Evolutionary conservation across 2,888 invertebrate genomes (phyloP).

Genomic region (Dromius quadrimaculatus): DNA sequence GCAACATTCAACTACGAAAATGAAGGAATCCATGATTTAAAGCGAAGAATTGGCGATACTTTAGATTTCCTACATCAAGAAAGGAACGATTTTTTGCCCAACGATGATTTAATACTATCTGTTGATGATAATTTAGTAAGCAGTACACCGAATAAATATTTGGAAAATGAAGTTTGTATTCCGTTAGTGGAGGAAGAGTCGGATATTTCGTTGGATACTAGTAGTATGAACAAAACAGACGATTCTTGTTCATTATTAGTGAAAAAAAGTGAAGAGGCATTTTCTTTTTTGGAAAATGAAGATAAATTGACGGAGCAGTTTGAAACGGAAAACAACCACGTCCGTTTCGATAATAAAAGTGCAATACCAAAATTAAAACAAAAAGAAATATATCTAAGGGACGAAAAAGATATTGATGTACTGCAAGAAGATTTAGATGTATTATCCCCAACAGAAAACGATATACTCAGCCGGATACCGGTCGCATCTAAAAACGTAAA

Average conservation of each 20-base stretch:
- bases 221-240: slow-evolving; percentile 61
- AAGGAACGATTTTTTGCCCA: slow-evolving; percentile 65
- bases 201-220: too few species aligned
- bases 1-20: slow-evolving; percentile 36
- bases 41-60: slow-evolving; percentile 64
- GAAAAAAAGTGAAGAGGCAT: slow-evolving; percentile 65
- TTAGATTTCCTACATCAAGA: slow-evolving; percentile 66
- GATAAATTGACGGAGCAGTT: slow-evolving; percentile 45
- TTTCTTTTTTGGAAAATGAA: slow-evolving; percentile 65
- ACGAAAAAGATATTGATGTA: slow-evolving; percentile 59
- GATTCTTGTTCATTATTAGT: slow-evolving; percentile 62
- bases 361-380: slow-evolving; percentile 62
- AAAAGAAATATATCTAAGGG: slow-evolving; percentile 59
- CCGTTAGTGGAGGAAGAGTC: slow-evolving; percentile 54
- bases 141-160: slow-evolving; percentile 35
- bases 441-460: slow-evolving; percentile 60
- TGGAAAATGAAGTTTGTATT: slow-evolving; percentile 4
- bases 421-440: slow-evolving; percentile 51
- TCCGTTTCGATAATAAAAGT: slow-evolving; percentile 58
- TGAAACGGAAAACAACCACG: slow-evolving; percentile 52
- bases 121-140: slow-evolving; percentile 56
- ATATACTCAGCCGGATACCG: slow-evolving; percentile 64
- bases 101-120: slow-evolving; percentile 65
- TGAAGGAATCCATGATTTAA: slow-evolving; percentile 62
- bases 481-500: slow-evolving; percentile 64